Evolutionary conservation across 2,797 vertebrate species (phyloP).

Genomic region (Galaxias olidus): DNA sequence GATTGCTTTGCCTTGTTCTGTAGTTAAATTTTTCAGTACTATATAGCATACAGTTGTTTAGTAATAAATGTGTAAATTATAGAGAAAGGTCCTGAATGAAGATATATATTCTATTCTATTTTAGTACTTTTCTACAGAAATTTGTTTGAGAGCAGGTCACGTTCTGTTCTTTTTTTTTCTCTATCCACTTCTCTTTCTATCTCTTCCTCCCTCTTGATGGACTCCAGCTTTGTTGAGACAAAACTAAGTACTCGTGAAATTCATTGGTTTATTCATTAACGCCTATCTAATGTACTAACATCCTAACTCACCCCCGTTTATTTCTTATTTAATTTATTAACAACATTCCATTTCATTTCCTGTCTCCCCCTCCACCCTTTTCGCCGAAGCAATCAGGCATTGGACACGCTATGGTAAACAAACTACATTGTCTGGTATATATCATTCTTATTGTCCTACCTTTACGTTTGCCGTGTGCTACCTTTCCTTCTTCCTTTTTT

Average conservation of each 20-base stretch:
- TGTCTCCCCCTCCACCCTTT: constrained; percentile 86
- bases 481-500: constrained; percentile 57
- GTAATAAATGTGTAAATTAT: too few species aligned
- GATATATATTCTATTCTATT: too few species aligned
- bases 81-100: too few species aligned
- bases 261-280: constrained; percentile 83
- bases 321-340: constrained; percentile 73
- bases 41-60: too few species aligned
- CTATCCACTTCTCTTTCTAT: constrained; percentile 37
- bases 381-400: constrained; percentile 94
- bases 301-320: constrained; percentile 80
- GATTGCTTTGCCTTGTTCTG: too few species aligned
- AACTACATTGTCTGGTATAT: constrained; percentile 99
- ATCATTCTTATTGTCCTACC: constrained; percentile 74
- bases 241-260: constrained; percentile 85
- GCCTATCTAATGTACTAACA: constrained; percentile 81
- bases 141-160: neutral
- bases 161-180: constrained; percentile 44
- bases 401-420: constrained; percentile 97
- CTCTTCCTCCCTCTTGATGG: constrained; percentile 55
- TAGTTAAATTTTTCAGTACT: too few species aligned
- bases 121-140: too few species aligned
- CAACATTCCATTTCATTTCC: constrained; percentile 84
- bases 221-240: constrained; percentile 77
- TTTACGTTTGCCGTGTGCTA: constrained; percentile 89